These are phyloP conservation scores for Chrosomus eos DNA, from an alignment of 2,797 vertebrate species.

Conservation along the genomic window DNA sequence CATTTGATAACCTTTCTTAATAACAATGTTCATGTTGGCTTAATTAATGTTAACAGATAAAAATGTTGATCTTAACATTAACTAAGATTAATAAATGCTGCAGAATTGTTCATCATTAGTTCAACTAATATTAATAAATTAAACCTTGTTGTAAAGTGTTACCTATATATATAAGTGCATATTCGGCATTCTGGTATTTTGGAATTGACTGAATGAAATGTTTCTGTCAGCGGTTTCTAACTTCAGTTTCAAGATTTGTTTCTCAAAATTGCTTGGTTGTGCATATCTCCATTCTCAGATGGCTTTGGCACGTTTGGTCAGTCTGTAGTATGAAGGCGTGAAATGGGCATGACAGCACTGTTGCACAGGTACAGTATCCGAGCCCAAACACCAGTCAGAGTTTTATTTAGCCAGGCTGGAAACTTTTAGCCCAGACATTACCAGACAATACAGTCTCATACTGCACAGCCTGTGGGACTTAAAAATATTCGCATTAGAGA, in stretches of 20 bases:
- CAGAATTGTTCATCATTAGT: background rate
- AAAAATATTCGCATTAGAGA: constrained; percentile 23
- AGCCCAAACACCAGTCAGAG: background rate
- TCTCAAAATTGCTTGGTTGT: constrained; percentile 39
- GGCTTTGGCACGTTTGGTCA: constrained; percentile 41
- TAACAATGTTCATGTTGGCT: background rate
- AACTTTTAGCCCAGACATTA: constrained; percentile 46
- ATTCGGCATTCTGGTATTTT: constrained; percentile 4
- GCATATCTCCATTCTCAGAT: constrained; percentile 25
- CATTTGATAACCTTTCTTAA: too few relatives aligned
- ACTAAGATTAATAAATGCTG: background rate
- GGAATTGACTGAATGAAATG: background rate
- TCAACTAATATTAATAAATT: background rate
- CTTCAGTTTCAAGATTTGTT: constrained; percentile 1
- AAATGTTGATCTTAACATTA: background rate
- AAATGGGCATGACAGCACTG: constrained; percentile 57
- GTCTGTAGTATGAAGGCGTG: constrained; percentile 39
- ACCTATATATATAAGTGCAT: background rate
- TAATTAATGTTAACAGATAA: background rate
- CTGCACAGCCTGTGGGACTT: background rate
- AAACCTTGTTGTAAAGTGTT: background rate
- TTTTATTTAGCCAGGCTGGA: constrained; percentile 43
- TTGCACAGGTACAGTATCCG: constrained; percentile 45
- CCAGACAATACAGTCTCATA: constrained; percentile 44
- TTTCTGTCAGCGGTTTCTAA: constrained; percentile 38